Base-by-base conservation (phyloP, 1,140 invertebrate species). In the Listronotus oregonensis region DNA sequence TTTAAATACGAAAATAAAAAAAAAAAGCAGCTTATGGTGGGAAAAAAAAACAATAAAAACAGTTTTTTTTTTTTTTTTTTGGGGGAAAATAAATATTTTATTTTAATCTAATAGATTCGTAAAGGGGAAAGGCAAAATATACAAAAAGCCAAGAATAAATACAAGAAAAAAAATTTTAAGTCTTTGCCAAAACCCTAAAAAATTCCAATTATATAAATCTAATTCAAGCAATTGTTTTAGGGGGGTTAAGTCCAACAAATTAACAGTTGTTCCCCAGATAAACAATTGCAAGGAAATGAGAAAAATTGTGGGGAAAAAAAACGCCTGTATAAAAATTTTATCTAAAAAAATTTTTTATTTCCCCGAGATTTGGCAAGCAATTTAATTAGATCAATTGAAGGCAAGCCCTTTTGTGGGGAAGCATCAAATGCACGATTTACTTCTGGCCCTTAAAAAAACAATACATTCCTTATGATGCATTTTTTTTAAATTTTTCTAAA, bases 291-390 rank as follows among this genome's bases (percentile, higher is more conserved):
- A 80, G 62, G 87, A 93, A 73, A 86, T 96, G 52, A 84, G 90
- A n/a, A 74, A 86, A 94, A 73, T 83, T 97, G 94, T 96, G 85
- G 94, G 93, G n/a, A n/a, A n/a, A n/a, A n/a, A n/a, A n/a, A n/a
- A n/a, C n/a, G n/a, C n/a, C n/a, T n/a, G 14, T 12, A n/a, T 37
- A 44, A 50, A 49, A 31, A 17, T 12, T 47, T 60, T 55, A 64
- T 46, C 59, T 62, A n/a, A n/a, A 64, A 55, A 56, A 54, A 64
- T 12, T 37, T 34, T 6, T 40, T 58, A 47, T 43, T 68, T 67
- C 73, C 63, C 81, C 97, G 95, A 75, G 93, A 97, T 81, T 83
- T 97, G 78, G 90, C 93, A 18, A 89, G 88, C 75, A 98, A 98
- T 81, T 80, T 83, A 70, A 93, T 98, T 70, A 79, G 81, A 37